Base-by-base conservation (phyloP, 2,113 vertebrate species). In the Synchiropus splendidus region DNA sequence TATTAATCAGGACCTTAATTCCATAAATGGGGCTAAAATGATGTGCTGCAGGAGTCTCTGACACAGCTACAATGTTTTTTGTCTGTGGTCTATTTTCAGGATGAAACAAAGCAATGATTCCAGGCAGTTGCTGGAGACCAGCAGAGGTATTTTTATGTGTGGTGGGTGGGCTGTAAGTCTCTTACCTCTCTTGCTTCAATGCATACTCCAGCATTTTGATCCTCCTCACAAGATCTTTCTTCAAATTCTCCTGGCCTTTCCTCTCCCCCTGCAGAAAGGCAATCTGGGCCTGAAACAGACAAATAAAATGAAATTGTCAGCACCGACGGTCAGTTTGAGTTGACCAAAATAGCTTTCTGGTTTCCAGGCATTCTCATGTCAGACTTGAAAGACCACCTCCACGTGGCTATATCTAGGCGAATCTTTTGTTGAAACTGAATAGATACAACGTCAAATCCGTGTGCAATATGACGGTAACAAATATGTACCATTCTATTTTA, bases 181-280 rank as follows among this genome's bases (percentile, higher is more conserved):
- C 70, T 53, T 45, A 83, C 84, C 84, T 81, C 62, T 86, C 84
- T 62, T 86, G 84, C 59, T 86, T 86, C 36, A 86, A 77, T 0
- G 83, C 84, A 1, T 79, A 86, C 46, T 86, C 84, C 64, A 86
- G 76, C 84, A 86, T 86, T 72, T 86, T 86, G 55, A 86, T 86
- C 78, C 84, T 81, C 54, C 84, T 70, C 61, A 86, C 84, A 45
- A 86, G 77, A 60, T 86, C 84, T 44, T 86, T 85, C 75, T 86
- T 86, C 53, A 86, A 51, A 61, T 86, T 86, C 64, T 86, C 84
- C 69, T 86, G 84, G 43, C 84, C 84, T 67, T 85, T 86, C 67
- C 84, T 74, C 59, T 86, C 84, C 4, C 84, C 84, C 64, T 86
- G 84, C 37, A 86, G 74, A 64, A 86, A 86, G 15, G 84, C 83